Evolutionary conservation across 2,797 vertebrate species (phyloP).

Genomic region (Pantherophis alleghaniensis): DNA sequence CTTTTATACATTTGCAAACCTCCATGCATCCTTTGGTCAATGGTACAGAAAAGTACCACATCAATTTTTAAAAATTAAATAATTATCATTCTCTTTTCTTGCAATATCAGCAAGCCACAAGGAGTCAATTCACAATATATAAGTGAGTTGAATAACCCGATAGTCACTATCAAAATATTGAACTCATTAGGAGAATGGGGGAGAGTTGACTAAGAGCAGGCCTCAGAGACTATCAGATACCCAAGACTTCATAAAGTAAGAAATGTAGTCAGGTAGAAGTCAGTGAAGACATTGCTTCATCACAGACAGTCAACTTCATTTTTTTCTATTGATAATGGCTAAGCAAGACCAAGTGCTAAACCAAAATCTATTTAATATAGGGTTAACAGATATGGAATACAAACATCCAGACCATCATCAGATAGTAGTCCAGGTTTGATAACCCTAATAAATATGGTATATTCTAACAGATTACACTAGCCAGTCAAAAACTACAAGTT

Average conservation of each 20-base stretch:
- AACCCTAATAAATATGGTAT: not conserved
- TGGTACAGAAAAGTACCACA: not conserved
- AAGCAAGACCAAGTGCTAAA: not conserved
- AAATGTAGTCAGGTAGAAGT: not conserved
- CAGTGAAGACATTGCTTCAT: not conserved
- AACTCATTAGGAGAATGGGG: not conserved
- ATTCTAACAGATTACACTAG: not conserved
- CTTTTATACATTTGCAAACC: not conserved
- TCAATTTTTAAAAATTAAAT: not conserved
- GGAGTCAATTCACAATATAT: not conserved
- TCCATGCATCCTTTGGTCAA: not conserved
- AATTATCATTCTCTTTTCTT: not conserved
- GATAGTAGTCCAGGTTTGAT: not conserved
- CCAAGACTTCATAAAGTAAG: not conserved
- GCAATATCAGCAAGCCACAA: not conserved
- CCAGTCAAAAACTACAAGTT: not conserved
- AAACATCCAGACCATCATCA: not conserved
- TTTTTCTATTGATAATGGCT: not conserved
- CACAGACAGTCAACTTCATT: not conserved
- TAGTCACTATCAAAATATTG: not conserved
- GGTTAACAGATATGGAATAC: not conserved
- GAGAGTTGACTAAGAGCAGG: not conserved
- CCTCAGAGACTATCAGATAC: not conserved
- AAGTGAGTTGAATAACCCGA: not conserved
- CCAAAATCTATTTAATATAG: not conserved